Conservation (phyloP, 2,888 invertebrate genomes). For the Pocota personata region DNA sequence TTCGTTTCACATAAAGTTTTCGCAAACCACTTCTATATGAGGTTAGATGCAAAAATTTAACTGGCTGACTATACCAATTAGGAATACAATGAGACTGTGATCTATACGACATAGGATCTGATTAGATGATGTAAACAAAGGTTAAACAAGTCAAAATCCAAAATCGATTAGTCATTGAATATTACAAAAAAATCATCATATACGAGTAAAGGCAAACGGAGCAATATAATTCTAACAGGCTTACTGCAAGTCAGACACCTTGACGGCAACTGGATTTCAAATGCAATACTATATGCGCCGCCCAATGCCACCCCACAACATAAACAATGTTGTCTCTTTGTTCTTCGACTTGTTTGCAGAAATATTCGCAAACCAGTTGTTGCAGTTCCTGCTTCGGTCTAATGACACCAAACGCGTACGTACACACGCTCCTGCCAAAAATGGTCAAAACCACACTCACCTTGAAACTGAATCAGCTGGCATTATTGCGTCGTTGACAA, state of each 20-base stretch:
- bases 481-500: slow-evolving; percentile 63
- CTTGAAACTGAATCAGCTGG: slow-evolving; percentile 72
- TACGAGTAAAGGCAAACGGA: not conserved
- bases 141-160: not conserved
- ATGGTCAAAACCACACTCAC: slow-evolving; percentile 60
- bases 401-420: slow-evolving; percentile 9
- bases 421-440: slow-evolving; percentile 44
- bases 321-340: slow-evolving; percentile 62
- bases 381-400: slow-evolving; percentile 55
- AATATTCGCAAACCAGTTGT: slow-evolving; percentile 4
- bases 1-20: not conserved
- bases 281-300: not conserved
- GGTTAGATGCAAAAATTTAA: not conserved
- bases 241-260: slow-evolving; percentile 17
- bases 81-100: no score
- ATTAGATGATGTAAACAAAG: not conserved
- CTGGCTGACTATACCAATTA: no score
- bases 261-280: slow-evolving; percentile 3
- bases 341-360: slow-evolving; percentile 21
- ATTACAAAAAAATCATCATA: not conserved
- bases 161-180: not conserved
- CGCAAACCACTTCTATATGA: not conserved
- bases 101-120: not conserved
- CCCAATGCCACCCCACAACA: not conserved
- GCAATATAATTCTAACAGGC: slow-evolving; percentile 12